Base-by-base conservation (phyloP, 2,797 vertebrate species). In the Selene dorsalis region DNA sequence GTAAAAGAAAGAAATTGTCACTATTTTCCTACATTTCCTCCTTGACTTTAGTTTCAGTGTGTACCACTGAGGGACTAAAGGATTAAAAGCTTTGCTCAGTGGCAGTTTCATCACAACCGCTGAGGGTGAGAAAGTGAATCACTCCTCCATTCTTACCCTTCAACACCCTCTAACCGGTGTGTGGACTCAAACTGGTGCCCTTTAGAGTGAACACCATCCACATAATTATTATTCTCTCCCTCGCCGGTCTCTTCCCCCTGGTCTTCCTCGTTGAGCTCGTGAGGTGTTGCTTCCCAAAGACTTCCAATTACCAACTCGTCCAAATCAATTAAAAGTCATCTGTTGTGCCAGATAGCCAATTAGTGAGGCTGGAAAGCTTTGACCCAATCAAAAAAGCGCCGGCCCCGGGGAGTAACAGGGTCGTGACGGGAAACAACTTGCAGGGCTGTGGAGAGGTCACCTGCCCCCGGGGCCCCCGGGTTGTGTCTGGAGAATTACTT, bases 241-340 rank as follows among this genome's bases (percentile, higher is more conserved):
- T n/a, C 73, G 22, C 30, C 61, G 50, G 76, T 52, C 61, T n/a
- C 63, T 12, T 38, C 57, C 55, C 69, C 41, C 39, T 39, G 45
- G 72, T 60, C 48, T 80, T 78, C 55, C 57, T 65, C 59, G 68
- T 65, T 69, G 24, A 69, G 78, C 43, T 17, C 30, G 52, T 69
- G 53, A 87, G 73, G 48, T 73, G 74, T 83, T 64, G 70, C 74
- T 63, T 88, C 81, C 79, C 57, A 74, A 81, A 80, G 77, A 86
- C 82, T 75, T 84, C 83, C 84, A 90, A 90, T 92, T 89, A 83
- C 52, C 52, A 32, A 61, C 50, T 67, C 65, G n/a, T 87, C 79
- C 52, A 75, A 81, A 89, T 71, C 72, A 85, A 90, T 91, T 84
- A 85, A 80, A 80, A 84, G 79, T 90, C 84, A 74, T 84, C 72